Evolutionary conservation across 1,140 invertebrate species (phyloP).

Genomic region (Matsumurasca onukii): DNA sequence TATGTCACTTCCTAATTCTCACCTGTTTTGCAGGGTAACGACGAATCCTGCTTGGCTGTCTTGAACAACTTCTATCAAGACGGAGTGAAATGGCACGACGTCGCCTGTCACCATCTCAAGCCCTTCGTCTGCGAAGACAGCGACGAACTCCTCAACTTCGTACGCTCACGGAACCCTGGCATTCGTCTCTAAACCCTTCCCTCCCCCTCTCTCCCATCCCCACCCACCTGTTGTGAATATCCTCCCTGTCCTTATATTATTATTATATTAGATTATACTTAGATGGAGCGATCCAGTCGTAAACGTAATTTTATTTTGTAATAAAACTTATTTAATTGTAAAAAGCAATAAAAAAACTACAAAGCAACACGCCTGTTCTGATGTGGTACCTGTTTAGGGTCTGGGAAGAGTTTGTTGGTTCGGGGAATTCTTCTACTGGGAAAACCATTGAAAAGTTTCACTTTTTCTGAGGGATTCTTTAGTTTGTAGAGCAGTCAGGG

Average conservation of each 20-base stretch:
- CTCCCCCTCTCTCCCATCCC: not conserved
- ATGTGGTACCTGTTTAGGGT: too few relatives aligned
- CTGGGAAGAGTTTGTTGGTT: too few relatives aligned
- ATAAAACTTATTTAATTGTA: slow-evolving; percentile 27
- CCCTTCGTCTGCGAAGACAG: slow-evolving; percentile 92
- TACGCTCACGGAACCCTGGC: slow-evolving; percentile 80
- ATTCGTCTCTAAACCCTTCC: slow-evolving; percentile 67
- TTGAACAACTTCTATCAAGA: slow-evolving; percentile 93
- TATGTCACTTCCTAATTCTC: too few relatives aligned
- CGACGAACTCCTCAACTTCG: slow-evolving; percentile 88
- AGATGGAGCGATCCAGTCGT: slow-evolving; percentile 11
- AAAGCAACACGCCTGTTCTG: too few relatives aligned
- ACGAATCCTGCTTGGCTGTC: slow-evolving; percentile 86
- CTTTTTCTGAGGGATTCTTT: too few relatives aligned
- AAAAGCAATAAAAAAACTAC: slow-evolving; percentile 21
- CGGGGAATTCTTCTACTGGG: too few relatives aligned
- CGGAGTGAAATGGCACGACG: slow-evolving; percentile 90
- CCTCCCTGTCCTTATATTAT: slow-evolving; percentile 9
- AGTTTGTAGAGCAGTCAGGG: too few relatives aligned
- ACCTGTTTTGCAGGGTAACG: slow-evolving; percentile 68
- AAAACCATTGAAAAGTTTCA: too few relatives aligned
- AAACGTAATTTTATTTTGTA: slow-evolving; percentile 24
- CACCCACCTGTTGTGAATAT: slow-evolving; percentile 12
- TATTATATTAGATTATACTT: slow-evolving; percentile 14
- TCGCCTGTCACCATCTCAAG: slow-evolving; percentile 88